Percentiles rank a stretch among this genome's conserved stretches.
phyloP scores from a whole-genome alignment of 2,797 vertebrate genomes.

The Hirundo rustica region DNA sequence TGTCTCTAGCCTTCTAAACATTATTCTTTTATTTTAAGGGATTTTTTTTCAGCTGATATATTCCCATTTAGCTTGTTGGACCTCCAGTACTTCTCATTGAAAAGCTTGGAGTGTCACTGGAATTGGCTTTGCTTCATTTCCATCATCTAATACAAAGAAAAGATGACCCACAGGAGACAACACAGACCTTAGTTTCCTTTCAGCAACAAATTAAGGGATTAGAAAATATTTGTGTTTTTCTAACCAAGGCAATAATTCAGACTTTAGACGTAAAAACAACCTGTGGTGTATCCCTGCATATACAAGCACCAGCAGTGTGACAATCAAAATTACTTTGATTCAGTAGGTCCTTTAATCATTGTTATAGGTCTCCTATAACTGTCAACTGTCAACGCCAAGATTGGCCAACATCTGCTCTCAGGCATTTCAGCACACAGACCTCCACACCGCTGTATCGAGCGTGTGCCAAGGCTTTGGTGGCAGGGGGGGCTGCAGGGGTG shows the following conservation, averaged over 20 bases:
- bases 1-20: conserved; percentile 32
- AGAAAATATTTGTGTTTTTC: conserved; percentile 12
- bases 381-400: background rate
- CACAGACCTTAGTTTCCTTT: background rate
- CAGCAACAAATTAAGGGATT: conserved; percentile 28
- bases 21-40: conserved; percentile 15
- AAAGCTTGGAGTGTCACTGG: background rate
- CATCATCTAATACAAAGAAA: conserved; percentile 28
- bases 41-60: background rate
- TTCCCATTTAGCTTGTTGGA: conserved; percentile 20
- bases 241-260: conserved; percentile 14
- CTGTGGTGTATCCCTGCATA: background rate
- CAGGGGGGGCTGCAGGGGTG: background rate
- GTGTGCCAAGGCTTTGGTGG: background rate
- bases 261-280: conserved; percentile 19
- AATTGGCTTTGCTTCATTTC: conserved; percentile 51
- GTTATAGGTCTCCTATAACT: background rate
- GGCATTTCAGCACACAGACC: background rate
- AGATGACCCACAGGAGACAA: conserved; percentile 3
- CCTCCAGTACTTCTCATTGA: conserved; percentile 41
- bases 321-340: conserved; percentile 22
- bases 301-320: background rate
- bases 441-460: accelerated
- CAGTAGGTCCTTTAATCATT: background rate
- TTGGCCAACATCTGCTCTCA: background rate